These are phyloP conservation scores for Netelia fuscicornis DNA, from an alignment of 2,888 invertebrate genomes.

Conservation along the genomic window DNA sequence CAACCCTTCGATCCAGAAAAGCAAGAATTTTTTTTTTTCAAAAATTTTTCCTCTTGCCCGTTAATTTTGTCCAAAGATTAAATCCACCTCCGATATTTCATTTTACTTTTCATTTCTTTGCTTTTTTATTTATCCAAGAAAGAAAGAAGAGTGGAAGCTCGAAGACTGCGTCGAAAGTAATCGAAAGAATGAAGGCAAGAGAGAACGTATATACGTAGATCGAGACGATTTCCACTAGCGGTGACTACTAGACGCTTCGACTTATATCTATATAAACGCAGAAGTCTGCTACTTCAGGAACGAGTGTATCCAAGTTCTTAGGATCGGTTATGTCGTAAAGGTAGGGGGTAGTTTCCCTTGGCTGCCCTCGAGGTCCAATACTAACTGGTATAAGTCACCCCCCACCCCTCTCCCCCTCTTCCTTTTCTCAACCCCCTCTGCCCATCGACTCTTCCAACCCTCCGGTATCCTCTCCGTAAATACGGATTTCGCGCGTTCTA, in stretches of 20 bases:
- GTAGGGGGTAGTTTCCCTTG: slow-evolving; percentile 14
- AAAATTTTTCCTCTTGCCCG: too few relatives aligned
- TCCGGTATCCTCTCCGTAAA: slow-evolving; percentile 81
- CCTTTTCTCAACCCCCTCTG: slow-evolving; percentile 14
- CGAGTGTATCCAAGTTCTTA: slow-evolving; percentile 80
- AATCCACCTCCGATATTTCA: too few relatives aligned
- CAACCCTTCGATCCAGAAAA: not conserved
- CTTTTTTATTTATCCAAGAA: too few relatives aligned
- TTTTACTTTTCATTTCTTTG: too few relatives aligned
- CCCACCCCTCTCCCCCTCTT: slow-evolving; percentile 44
- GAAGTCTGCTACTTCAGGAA: slow-evolving; percentile 37
- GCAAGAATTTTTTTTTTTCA: not conserved
- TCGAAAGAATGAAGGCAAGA: too few relatives aligned
- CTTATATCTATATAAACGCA: slow-evolving; percentile 1
- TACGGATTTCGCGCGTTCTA: slow-evolving; percentile 82
- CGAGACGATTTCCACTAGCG: too few relatives aligned
- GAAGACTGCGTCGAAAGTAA: too few relatives aligned
- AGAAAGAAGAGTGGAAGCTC: too few relatives aligned
- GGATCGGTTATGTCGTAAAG: slow-evolving; percentile 74
- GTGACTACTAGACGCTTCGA: not conserved
- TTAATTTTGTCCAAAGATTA: too few relatives aligned
- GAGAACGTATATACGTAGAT: too few relatives aligned
- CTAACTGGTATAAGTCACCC: slow-evolving; percentile 64
- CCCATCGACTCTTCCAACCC: slow-evolving; percentile 16
- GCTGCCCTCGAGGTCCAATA: slow-evolving; percentile 46